Percentiles rank a stretch among this genome's conserved stretches.
These are phyloP conservation scores for Phrynocephalus forsythii DNA, from an alignment of 2,797 vertebrate genomes.

Conservation along the genomic window DNA sequence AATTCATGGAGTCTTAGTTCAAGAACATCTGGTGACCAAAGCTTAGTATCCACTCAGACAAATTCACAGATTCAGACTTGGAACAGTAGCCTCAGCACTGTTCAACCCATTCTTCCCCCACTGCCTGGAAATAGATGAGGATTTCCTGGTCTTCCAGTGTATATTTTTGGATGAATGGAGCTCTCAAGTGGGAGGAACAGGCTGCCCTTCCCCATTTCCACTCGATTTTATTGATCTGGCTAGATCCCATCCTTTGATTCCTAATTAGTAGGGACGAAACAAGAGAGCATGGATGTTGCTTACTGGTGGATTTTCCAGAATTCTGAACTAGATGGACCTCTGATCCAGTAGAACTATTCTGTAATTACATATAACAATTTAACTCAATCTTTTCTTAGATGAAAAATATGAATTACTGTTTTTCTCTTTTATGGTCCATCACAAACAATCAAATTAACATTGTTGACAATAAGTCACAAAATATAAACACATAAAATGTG, in stretches of 20 bases:
- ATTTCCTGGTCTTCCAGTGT: too few species aligned
- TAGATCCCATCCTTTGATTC: neutral
- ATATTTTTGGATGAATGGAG: too few species aligned
- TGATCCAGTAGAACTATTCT: neutral
- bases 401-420: slow-evolving; percentile 44
- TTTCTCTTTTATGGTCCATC: slow-evolving; percentile 74
- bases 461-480: slow-evolving; percentile 62
- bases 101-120: too few species aligned
- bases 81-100: neutral
- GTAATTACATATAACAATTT: neutral
- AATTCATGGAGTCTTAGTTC: neutral
- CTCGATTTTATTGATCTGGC: too few species aligned
- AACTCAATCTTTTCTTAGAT: slow-evolving; percentile 42
- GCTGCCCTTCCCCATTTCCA: too few species aligned
- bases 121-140: too few species aligned
- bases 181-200: too few species aligned
- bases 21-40: neutral
- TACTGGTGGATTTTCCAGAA: neutral
- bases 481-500: slow-evolving; percentile 45
- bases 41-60: neutral
- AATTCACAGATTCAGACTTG: neutral
- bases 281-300: neutral
- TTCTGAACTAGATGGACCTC: neutral
- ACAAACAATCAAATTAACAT: slow-evolving; percentile 73
- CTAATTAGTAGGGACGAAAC: too few species aligned